A percentile compares a stretch with the other conserved stretches of the same genome.
Conservation (phyloP, 2,797 vertebrate genomes). For the Caiman crocodilus region DNA sequence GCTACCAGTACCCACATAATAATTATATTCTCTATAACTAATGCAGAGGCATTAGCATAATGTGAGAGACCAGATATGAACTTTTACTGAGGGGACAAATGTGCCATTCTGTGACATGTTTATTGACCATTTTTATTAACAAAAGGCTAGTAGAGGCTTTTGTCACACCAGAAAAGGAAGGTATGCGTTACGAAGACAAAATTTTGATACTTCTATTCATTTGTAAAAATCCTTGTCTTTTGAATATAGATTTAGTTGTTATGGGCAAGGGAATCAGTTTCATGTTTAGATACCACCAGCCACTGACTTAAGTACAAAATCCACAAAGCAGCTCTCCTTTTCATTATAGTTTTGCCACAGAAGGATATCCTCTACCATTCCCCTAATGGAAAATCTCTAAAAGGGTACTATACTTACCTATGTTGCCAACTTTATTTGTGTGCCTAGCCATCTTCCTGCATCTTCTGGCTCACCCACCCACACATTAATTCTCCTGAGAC, state of each 20-base stretch:
- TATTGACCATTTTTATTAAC: neutral
- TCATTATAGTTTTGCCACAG: neutral
- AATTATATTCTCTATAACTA: neutral
- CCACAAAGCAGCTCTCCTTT: fast-evolving
- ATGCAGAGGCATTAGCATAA: neutral
- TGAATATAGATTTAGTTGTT: neutral
- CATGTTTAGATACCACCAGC: neutral
- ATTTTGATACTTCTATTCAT: neutral
- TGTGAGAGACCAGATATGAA: neutral
- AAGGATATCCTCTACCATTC: neutral
- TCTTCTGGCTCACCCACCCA: neutral
- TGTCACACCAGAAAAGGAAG: neutral
- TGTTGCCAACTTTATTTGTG: neutral
- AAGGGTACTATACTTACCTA: neutral
- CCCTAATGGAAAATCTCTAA: too few relatives aligned
- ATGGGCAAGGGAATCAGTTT: neutral
- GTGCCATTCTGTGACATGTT: neutral
- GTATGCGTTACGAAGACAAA: neutral
- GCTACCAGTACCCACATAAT: neutral
- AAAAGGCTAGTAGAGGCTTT: neutral
- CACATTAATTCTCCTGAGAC: neutral
- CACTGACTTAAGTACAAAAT: neutral
- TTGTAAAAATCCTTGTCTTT: neutral
- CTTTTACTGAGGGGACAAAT: neutral
- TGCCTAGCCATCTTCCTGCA: neutral